Base-by-base conservation (phyloP, 2,113 vertebrate species). In the Aptenodytes patagonicus region DNA sequence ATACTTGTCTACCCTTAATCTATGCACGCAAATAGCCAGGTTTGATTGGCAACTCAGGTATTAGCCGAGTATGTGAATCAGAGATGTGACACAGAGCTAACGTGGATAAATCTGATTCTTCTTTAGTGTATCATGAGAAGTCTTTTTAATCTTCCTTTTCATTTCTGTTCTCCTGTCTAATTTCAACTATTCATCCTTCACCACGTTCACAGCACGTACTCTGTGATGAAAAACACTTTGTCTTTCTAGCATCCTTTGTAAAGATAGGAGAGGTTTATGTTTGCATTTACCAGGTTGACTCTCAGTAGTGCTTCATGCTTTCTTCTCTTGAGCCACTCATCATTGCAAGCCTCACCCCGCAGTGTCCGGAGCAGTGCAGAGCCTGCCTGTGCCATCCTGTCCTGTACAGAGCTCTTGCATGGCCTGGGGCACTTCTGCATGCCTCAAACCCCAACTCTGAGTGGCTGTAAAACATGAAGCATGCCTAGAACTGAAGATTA, bases 271-370 rank as follows among this genome's bases (percentile, higher is more conserved):
- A 38, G 22, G 11, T 46, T 90, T 60, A 21, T 3, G 0, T 73
- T 62, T 1, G 1, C 0, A 0, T 79, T 62, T 40, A 13, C 10
- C 66, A n/a, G 13, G 31, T 36, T 76, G 61, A 19, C n/a, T 40
- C 38, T 71, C 40, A 61, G 44, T 25, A 69, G 69, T 25, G 34
- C 61, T 72, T 91, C 7, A 0, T 61, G 28, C 65, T 78, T 76
- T 38, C 25, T 75, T 78, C 10, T 42, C 55, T 42, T 4, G 17
- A 60, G 46, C 64, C n/a, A 2, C 31, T 71, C 36, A 9, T 26
- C 38, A 8, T 51, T 19, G 31, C 68, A 46, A 61, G 25, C 44
- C 25, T 86, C 62, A 31, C 38, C 9, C 24, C 1, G 0, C 20
- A 31, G 55, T 19, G 44, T 73, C 51, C 60, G n/a, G 46, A 54